These are phyloP conservation scores for Coreius guichenoti DNA, from an alignment of 2,797 vertebrate species.

Conservation along the genomic window DNA sequence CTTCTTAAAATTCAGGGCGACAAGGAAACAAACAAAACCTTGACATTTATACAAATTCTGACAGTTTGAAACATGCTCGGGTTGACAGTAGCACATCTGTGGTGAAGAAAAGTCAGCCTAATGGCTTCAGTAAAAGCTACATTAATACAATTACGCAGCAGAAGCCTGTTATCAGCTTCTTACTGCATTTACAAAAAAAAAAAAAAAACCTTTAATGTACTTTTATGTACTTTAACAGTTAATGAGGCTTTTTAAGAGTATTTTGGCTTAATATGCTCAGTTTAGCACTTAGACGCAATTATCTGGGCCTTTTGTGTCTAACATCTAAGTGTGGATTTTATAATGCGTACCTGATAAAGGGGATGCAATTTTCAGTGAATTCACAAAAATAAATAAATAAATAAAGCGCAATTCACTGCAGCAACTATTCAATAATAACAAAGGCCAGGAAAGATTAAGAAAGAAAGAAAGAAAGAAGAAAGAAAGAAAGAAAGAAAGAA, in stretches of 20 bases:
- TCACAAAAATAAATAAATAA: background rate
- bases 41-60: slow-evolving; percentile 34
- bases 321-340: slow-evolving; percentile 35
- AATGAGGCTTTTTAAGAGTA: slow-evolving; percentile 50
- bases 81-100: slow-evolving; percentile 27
- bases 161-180: slow-evolving; percentile 40
- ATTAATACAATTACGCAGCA: slow-evolving; percentile 47
- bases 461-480: background rate
- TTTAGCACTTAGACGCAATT: slow-evolving; percentile 51
- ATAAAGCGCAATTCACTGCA: background rate
- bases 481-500: background rate
- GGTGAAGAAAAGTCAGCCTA: slow-evolving; percentile 15
- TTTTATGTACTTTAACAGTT: slow-evolving; percentile 37
- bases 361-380: slow-evolving; percentile 26
- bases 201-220: slow-evolving; percentile 27
- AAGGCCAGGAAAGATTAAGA: background rate
- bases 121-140: slow-evolving; percentile 35
- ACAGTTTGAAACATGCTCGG: background rate
- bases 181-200: slow-evolving; percentile 15
- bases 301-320: slow-evolving; percentile 41
- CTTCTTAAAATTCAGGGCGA: slow-evolving; percentile 14
- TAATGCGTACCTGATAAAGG: slow-evolving; percentile 31
- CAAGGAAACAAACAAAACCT: slow-evolving; percentile 17
- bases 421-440: slow-evolving; percentile 8
- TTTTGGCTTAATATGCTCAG: slow-evolving; percentile 41